Conservation (phyloP, 2,797 vertebrate species). For the Betta splendens region DNA sequence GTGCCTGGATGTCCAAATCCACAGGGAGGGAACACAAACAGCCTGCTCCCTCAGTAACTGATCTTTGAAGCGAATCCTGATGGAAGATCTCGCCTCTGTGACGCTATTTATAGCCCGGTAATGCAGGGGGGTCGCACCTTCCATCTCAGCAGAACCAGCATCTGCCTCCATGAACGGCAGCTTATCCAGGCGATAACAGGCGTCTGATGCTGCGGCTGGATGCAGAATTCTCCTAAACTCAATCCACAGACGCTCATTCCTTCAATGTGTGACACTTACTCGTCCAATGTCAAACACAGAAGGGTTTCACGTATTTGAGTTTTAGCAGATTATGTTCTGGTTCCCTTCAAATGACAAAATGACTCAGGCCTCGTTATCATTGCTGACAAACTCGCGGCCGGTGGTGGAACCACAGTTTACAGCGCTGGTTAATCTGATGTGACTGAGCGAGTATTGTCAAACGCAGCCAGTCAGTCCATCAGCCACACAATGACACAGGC, state of each 20-base stretch:
- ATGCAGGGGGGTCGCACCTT: slow-evolving; percentile 78
- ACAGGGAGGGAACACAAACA: slow-evolving; percentile 44
- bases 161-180: slow-evolving; percentile 66
- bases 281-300: not conserved
- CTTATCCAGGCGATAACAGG: slow-evolving; percentile 49
- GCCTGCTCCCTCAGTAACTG: slow-evolving; percentile 60
- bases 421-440: slow-evolving; percentile 67
- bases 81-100: slow-evolving; percentile 71
- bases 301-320: not conserved
- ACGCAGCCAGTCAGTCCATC: slow-evolving; percentile 59
- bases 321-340: not conserved
- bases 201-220: slow-evolving; percentile 14
- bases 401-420: slow-evolving; percentile 34
- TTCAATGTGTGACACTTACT: not conserved
- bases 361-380: not conserved
- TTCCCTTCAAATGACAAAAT: slow-evolving; percentile 3
- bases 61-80: slow-evolving; percentile 75
- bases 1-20: slow-evolving; percentile 43
- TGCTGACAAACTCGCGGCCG: slow-evolving; percentile 12
- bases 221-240: slow-evolving; percentile 10
- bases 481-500: slow-evolving; percentile 58
- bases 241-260: not conserved
- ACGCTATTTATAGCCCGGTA: slow-evolving; percentile 78
- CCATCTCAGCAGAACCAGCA: slow-evolving; percentile 73
- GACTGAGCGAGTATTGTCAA: slow-evolving; percentile 50